phyloP scores from a whole-genome alignment of 1,140 invertebrate species.

The Plutomurus gul region DNA sequence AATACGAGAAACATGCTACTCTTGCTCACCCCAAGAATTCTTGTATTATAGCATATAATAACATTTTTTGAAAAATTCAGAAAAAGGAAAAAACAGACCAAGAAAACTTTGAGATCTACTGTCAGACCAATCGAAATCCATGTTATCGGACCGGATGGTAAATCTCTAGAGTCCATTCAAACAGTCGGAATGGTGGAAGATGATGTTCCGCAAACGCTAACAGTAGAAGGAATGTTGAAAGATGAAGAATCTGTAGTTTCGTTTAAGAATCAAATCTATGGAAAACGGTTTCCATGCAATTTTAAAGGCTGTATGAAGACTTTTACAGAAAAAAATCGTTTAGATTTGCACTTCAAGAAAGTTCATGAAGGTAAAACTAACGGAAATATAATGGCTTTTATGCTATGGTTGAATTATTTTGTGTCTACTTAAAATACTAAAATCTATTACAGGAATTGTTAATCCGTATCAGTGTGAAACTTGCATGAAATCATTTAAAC shows the following conservation, averaged over 20 bases:
- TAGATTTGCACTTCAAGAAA: conserved; percentile 39
- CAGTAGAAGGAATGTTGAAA: neutral
- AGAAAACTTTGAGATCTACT: neutral
- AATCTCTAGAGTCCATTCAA: neutral
- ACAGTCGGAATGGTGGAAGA: neutral
- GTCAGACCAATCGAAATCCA: neutral
- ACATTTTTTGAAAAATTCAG: neutral
- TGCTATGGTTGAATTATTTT: neutral
- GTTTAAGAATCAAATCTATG: neutral
- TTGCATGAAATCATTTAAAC: neutral
- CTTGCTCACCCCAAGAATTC: too few species aligned
- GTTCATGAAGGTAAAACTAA: conserved; percentile 19
- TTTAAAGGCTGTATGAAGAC: conserved; percentile 6
- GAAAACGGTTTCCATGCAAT: neutral
- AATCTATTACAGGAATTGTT: neutral
- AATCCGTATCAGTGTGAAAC: neutral
- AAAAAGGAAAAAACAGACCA: neutral
- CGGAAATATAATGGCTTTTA: neutral
- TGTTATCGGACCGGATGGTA: neutral
- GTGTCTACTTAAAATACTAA: neutral
- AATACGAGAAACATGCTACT: too few species aligned
- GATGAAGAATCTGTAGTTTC: neutral
- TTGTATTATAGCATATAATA: neutral
- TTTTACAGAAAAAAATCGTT: neutral
- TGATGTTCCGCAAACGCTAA: neutral